Evolutionary conservation across 2,113 vertebrate genomes (phyloP), one percentile per base, ranked within the genome.

Genomic region (Neopipo cinnamomea): DNA sequence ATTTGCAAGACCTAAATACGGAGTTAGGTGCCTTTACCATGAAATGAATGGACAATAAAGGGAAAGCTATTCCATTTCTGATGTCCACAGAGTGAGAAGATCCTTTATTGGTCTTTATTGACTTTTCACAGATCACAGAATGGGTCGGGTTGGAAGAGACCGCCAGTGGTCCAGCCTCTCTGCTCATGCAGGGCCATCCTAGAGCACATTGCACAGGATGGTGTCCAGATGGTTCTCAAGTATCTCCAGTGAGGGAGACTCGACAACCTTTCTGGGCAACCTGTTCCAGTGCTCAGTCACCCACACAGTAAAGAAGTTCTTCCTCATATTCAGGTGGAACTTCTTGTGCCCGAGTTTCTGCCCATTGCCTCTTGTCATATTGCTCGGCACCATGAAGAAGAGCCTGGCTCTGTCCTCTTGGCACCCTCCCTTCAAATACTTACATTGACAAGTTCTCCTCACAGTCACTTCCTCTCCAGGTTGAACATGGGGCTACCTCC

Each of bases 141-240:
- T 18, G 30, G n/a, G 6, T 8, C 53, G 18, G 4, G n/a, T 17
- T 53, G 20, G 53, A 62, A 82, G 11, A 11, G 11, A 31, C 11
- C 0, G 2, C 18, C 8, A 53, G 20, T 5, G n/a, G 16, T n/a
- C 39, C 25, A 61, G 18, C 5, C 24, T 53, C 20, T 11, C 33
- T 39, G 19, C 23, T 52, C 23, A 46, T 24, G 30, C 8, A 46
- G 9, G 10, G 37, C 28, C 59, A 59, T 1, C 15, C 21, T 19
- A 37, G 19, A 39, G 11, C 9, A 74, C 7, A 11, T 5, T 6
- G 33, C 14, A n/a, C 4, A 17, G 46, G 15, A 67, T 8, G 74
- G 15, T 9, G 27, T 46, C 44, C 52, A 67, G 33, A 37, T 12
- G 42, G 25, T 10, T 72, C 59, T 15, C 42, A 14, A 37, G 8